These are phyloP conservation scores for Hylaeus anthracinus DNA, from an alignment of 1,140 invertebrate species.

Conservation along the genomic window DNA sequence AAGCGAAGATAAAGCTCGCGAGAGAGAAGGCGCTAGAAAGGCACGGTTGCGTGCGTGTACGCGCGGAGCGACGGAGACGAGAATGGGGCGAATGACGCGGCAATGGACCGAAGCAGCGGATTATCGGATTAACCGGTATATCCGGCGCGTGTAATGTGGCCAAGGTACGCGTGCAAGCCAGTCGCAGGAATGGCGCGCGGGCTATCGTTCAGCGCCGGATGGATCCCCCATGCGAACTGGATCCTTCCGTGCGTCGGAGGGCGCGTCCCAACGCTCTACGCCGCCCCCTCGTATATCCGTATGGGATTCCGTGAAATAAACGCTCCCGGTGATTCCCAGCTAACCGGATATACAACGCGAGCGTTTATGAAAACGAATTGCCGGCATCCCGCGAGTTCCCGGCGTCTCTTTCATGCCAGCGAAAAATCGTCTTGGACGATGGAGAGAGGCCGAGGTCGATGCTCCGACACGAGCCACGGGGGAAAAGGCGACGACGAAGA, in stretches of 20 bases:
- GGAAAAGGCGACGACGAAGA: slow-evolving; percentile 6
- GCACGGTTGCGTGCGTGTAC: no score
- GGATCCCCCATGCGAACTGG: slow-evolving; percentile 29
- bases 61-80: background rate
- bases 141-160: slow-evolving; percentile 48
- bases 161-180: slow-evolving; percentile 23
- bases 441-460: background rate
- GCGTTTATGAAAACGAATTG: background rate
- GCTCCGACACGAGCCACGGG: background rate
- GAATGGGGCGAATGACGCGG: slow-evolving; percentile 45
- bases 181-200: slow-evolving; percentile 38
- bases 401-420: background rate
- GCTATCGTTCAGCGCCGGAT: slow-evolving; percentile 61
- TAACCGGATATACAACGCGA: slow-evolving; percentile 2
- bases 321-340: slow-evolving; percentile 26
- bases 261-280: background rate
- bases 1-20: background rate
- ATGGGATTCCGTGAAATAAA: slow-evolving; percentile 56
- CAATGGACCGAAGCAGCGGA: slow-evolving; percentile 68
- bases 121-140: slow-evolving; percentile 72
- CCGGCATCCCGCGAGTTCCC: background rate
- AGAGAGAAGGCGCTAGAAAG: background rate
- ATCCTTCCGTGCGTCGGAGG: slow-evolving; percentile 30
- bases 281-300: slow-evolving; percentile 20
- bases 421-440: background rate